These are phyloP conservation scores for Barnardius zonarius DNA, from an alignment of 2,113 vertebrate species.

Conservation along the genomic window DNA sequence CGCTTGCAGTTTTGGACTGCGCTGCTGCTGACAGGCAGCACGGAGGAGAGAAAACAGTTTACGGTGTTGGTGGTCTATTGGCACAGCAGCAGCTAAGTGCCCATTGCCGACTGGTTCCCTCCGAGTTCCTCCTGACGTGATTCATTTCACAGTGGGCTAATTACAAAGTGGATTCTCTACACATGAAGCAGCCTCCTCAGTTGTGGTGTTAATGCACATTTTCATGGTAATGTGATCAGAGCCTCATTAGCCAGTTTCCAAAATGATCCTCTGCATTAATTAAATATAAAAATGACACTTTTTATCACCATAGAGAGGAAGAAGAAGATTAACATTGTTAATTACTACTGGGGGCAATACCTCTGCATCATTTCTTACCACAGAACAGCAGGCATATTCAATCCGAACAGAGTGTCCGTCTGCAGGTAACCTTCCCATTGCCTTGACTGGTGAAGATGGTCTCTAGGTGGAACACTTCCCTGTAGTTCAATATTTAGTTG, in stretches of 20 bases:
- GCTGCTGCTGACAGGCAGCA: slow-evolving; percentile 54
- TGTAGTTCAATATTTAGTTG: slow-evolving; percentile 65
- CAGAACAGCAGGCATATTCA: slow-evolving; percentile 40
- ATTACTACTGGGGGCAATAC: slow-evolving; percentile 75
- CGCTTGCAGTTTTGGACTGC: slow-evolving; percentile 38
- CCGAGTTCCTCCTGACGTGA: slow-evolving; percentile 66
- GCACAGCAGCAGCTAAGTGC: slow-evolving; percentile 66
- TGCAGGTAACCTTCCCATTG: slow-evolving; percentile 16
- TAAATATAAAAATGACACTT: slow-evolving; percentile 88
- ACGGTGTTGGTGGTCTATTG: slow-evolving; percentile 71
- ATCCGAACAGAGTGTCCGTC: not conserved
- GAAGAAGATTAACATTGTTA: slow-evolving; percentile 81
- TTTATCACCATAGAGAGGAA: slow-evolving; percentile 79
- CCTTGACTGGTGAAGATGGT: slow-evolving; percentile 54
- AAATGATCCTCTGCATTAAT: slow-evolving; percentile 92
- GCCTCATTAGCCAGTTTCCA: slow-evolving; percentile 92
- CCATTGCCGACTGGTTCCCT: slow-evolving; percentile 62
- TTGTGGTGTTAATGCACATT: slow-evolving; percentile 81
- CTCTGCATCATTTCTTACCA: slow-evolving; percentile 59
- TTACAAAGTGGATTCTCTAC: slow-evolving; percentile 83
- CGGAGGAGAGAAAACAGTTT: slow-evolving; percentile 40
- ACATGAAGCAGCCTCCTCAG: slow-evolving; percentile 79
- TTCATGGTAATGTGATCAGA: slow-evolving; percentile 91
- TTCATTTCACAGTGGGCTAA: slow-evolving; percentile 83
- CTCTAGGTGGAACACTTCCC: slow-evolving; percentile 81